A percentile compares a stretch with the other conserved stretches of the same genome.
These are phyloP conservation scores for Battus philenor DNA, from an alignment of 1,140 invertebrate species.

Conservation along the genomic window DNA sequence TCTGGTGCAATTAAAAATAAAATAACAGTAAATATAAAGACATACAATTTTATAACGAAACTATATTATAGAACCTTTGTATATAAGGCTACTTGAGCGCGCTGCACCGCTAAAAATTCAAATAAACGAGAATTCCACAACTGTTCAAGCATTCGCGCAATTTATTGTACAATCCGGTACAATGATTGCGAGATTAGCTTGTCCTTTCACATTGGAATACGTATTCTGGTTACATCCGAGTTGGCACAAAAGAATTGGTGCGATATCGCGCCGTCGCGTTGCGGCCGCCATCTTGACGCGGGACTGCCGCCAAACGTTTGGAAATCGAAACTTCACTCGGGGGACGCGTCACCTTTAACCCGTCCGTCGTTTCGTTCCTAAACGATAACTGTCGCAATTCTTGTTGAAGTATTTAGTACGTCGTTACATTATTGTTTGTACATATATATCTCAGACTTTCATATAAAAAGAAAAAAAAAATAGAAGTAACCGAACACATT, in stretches of 20 bases:
- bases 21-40: too few species aligned
- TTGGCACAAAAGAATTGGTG: constrained; percentile 66
- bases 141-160: constrained; percentile 27
- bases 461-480: too few species aligned
- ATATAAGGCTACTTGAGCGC: too few species aligned
- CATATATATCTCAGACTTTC: too few species aligned
- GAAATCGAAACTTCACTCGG: constrained; percentile 52
- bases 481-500: too few species aligned
- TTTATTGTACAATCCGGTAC: constrained; percentile 47
- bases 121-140: constrained; percentile 26
- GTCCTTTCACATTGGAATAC: constrained; percentile 57
- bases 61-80: too few species aligned
- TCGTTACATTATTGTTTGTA: too few species aligned
- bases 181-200: constrained; percentile 62
- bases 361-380: constrained; percentile 19
- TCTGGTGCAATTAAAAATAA: too few species aligned
- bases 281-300: constrained; percentile 57
- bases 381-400: constrained; percentile 25
- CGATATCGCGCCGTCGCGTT: constrained; percentile 53
- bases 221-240: constrained; percentile 54
- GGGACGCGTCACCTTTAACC: constrained; percentile 40
- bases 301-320: constrained; percentile 54
- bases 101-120: constrained; percentile 17
- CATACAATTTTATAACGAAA: not conserved
- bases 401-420: constrained; percentile 3